Conservation (phyloP, 2,797 vertebrate species). For the Gymnocypris eckloni region DNA sequence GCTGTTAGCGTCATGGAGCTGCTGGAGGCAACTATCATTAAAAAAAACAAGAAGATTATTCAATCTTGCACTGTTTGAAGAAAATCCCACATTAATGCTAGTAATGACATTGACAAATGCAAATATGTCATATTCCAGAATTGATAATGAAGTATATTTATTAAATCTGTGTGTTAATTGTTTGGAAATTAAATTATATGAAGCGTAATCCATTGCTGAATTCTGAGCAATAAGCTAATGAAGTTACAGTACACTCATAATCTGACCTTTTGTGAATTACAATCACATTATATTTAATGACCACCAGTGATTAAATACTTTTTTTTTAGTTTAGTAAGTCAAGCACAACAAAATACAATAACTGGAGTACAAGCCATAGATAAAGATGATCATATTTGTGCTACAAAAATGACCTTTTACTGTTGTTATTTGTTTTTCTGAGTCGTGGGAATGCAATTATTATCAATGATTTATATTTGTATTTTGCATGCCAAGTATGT, state of each 20-base stretch:
- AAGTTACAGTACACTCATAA: background rate
- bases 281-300: background rate
- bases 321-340: background rate
- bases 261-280: background rate
- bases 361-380: conserved; percentile 62
- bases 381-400: conserved; percentile 19
- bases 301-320: background rate
- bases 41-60: background rate
- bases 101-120: background rate
- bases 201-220: background rate
- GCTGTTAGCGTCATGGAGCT: background rate
- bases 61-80: background rate
- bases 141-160: background rate
- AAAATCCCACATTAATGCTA: background rate
- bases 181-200: background rate
- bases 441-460: background rate
- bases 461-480: background rate
- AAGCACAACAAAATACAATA: conserved; percentile 12
- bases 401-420: background rate
- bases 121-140: background rate
- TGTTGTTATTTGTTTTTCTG: background rate
- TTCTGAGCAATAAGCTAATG: background rate
- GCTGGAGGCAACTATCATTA: background rate
- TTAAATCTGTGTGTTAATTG: background rate
- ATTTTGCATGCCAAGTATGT: background rate